phyloP scores from a whole-genome alignment of 2,797 vertebrate species.

The Trematomus bernacchii region DNA sequence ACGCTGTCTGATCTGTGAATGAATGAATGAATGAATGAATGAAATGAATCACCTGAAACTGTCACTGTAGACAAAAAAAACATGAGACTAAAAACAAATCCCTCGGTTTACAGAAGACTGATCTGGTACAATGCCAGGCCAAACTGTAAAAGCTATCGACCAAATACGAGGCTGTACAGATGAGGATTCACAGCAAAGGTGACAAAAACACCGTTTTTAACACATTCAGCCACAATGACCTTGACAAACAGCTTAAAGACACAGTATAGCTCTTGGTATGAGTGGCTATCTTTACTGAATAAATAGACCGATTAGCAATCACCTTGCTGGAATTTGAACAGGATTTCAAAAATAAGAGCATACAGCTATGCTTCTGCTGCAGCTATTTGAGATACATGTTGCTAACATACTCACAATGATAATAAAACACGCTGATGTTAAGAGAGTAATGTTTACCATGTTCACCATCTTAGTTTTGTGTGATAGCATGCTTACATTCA shows the following conservation, averaged over 20 bases:
- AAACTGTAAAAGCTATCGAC: background rate
- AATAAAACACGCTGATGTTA: background rate
- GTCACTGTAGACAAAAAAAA: slow-evolving; percentile 9
- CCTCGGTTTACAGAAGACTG: slow-evolving; percentile 1
- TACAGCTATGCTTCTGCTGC: background rate
- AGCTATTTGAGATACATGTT: background rate
- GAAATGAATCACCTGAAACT: slow-evolving; percentile 18
- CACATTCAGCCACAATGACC: slow-evolving; percentile 6
- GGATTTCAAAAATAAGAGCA: background rate
- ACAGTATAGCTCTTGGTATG: background rate
- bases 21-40: no score
- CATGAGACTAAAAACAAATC: slow-evolving; percentile 15
- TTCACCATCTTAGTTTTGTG: background rate
- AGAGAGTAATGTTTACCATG: background rate
- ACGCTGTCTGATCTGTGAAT: background rate
- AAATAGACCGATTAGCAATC: background rate
- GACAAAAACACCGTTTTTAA: slow-evolving; percentile 3
- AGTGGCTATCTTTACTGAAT: background rate
- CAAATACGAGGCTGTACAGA: slow-evolving; percentile 11
- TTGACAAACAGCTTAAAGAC: slow-evolving; percentile 14
- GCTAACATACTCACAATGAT: background rate
- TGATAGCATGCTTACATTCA: background rate
- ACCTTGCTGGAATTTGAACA: background rate
- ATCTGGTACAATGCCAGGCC: background rate
- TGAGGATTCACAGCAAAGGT: background rate